Conservation (phyloP, 2,888 invertebrate species). For the Amiota minor region DNA sequence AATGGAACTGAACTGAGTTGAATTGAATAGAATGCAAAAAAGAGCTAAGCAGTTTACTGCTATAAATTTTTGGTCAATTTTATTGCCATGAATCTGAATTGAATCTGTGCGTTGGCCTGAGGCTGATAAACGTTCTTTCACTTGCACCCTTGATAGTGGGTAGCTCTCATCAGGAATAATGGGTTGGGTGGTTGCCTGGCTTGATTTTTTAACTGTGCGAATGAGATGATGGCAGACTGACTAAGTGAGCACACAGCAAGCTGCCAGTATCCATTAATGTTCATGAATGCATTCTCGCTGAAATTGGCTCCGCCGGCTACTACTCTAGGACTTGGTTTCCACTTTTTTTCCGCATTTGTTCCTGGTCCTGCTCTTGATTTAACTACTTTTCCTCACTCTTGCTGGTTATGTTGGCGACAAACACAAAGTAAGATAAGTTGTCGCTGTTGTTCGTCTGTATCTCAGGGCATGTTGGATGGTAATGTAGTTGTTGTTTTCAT, state of each 20-base stretch:
- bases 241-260: slow-evolving; percentile 1
- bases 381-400: background rate
- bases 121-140: background rate
- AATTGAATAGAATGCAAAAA: background rate
- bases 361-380: background rate
- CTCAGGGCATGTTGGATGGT: no score
- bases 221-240: background rate
- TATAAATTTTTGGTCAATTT: background rate
- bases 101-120: background rate
- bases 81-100: background rate
- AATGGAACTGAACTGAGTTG: no score
- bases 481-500: no score
- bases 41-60: background rate
- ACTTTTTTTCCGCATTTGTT: background rate
- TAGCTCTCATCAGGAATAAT: no score
- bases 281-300: slow-evolving; percentile 15
- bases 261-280: slow-evolving; percentile 22
- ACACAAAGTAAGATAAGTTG: slow-evolving; percentile 23
- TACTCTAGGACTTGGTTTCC: background rate
- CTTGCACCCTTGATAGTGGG: background rate
- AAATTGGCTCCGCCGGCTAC: background rate
- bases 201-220: background rate
- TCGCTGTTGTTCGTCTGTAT: background rate
- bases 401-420: slow-evolving; percentile 12
- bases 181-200: no score